Evolutionary conservation across 2,797 vertebrate species (phyloP).

Genomic region (Micromesistius poutassou): DNA sequence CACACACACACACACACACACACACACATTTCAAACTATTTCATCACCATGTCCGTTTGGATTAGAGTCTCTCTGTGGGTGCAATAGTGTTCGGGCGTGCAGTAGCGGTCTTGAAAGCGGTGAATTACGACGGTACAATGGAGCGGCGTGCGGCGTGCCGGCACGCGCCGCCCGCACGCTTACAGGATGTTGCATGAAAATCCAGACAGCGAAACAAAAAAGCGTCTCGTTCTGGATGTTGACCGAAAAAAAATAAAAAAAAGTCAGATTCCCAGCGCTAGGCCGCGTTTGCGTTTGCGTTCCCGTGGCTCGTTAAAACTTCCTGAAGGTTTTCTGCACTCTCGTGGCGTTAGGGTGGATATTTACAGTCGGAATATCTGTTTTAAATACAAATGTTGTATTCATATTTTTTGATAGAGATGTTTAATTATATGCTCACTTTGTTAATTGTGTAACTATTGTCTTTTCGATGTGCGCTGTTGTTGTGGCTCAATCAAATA

Average conservation of each 20-base stretch:
- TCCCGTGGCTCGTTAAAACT: neutral
- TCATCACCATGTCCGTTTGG: slow-evolving; percentile 57
- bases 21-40: slow-evolving; percentile 51
- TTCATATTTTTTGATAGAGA: neutral
- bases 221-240: neutral
- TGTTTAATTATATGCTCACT: neutral
- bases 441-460: neutral
- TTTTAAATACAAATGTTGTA: neutral
- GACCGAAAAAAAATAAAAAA: neutral
- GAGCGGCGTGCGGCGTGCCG: slow-evolving; percentile 15
- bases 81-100: slow-evolving; percentile 16
- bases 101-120: slow-evolving; percentile 19
- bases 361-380: neutral
- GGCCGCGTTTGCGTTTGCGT: neutral
- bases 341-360: neutral
- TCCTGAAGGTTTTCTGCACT: neutral
- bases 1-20: neutral
- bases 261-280: neutral
- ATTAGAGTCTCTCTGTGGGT: slow-evolving; percentile 37
- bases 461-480: neutral
- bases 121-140: slow-evolving; percentile 17
- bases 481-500: neutral
- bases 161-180: slow-evolving; percentile 12
- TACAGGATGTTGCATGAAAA: slow-evolving; percentile 39
- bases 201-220: slow-evolving; percentile 10